These are phyloP conservation scores for Malacosoma neustria DNA, from an alignment of 2,888 invertebrate species.

Conservation along the genomic window DNA sequence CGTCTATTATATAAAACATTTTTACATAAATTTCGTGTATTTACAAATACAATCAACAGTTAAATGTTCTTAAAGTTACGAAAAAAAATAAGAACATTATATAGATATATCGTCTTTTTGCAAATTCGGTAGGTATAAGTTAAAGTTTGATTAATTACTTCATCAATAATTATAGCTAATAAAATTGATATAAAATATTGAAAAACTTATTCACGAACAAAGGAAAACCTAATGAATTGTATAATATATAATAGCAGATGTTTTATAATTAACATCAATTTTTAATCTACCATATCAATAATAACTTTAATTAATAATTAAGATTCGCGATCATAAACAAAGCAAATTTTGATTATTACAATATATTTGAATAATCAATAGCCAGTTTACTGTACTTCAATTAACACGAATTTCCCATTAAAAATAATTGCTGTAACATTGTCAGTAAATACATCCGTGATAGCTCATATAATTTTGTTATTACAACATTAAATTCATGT, in stretches of 20 bases:
- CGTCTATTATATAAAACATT: too few relatives aligned
- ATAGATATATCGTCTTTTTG: too few relatives aligned
- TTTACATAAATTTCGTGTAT: too few relatives aligned
- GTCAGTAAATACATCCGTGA: too few relatives aligned
- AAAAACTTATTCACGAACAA: background rate
- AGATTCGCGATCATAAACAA: background rate
- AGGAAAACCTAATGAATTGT: background rate
- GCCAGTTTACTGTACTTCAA: background rate
- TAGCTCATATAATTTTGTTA: too few relatives aligned
- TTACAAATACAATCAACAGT: too few relatives aligned
- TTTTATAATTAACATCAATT: background rate
- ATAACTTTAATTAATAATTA: background rate
- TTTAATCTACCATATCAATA: background rate
- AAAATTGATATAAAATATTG: background rate
- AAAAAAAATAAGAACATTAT: too few relatives aligned
- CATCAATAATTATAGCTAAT: background rate
- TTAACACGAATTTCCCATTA: too few relatives aligned
- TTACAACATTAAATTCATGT: too few relatives aligned
- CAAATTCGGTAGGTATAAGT: too few relatives aligned
- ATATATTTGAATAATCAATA: background rate
- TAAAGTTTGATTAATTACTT: conserved; percentile 4
- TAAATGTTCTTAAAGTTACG: too few relatives aligned
- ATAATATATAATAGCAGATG: background rate
- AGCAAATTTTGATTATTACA: background rate
- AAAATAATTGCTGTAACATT: too few relatives aligned